phyloP scores from a whole-genome alignment of 2,113 vertebrate species.

The Accipiter virgatus region DNA sequence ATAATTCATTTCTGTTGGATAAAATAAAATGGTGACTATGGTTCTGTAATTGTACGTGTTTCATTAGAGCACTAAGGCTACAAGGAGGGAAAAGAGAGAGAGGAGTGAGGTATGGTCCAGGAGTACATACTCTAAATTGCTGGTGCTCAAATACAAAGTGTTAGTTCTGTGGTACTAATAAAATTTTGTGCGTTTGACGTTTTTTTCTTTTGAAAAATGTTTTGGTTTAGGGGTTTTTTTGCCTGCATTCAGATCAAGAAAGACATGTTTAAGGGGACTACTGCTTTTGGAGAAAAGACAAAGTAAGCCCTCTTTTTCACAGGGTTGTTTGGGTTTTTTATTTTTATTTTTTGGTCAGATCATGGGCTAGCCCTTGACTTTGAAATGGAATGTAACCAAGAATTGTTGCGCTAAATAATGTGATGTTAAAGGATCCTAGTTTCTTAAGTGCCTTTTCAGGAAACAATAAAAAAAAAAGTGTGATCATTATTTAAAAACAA shows the following conservation, averaged over 20 bases:
- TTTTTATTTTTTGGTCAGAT: background rate
- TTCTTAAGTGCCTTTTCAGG: background rate
- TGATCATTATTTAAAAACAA: background rate
- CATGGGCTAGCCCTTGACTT: background rate
- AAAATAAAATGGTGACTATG: background rate
- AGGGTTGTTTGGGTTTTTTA: fast-evolving
- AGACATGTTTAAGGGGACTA: background rate
- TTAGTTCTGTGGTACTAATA: background rate
- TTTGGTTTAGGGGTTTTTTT: background rate
- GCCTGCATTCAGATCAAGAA: background rate
- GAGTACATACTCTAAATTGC: too few relatives aligned
- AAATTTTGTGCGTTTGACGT: background rate
- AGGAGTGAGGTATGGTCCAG: background rate
- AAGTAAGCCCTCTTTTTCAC: background rate
- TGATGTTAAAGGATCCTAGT: background rate
- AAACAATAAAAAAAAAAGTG: background rate
- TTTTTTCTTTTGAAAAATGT: background rate
- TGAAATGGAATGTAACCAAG: background rate
- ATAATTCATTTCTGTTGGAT: background rate
- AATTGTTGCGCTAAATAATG: background rate
- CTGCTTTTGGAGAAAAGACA: background rate
- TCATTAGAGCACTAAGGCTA: background rate
- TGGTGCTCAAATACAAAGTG: fast-evolving
- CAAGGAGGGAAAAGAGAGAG: background rate
- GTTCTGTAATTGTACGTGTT: background rate